A percentile compares a stretch with the other conserved stretches of the same genome.
Conservation (phyloP, 2,113 vertebrate genomes). For the Campylomormyrus tamandua region DNA sequence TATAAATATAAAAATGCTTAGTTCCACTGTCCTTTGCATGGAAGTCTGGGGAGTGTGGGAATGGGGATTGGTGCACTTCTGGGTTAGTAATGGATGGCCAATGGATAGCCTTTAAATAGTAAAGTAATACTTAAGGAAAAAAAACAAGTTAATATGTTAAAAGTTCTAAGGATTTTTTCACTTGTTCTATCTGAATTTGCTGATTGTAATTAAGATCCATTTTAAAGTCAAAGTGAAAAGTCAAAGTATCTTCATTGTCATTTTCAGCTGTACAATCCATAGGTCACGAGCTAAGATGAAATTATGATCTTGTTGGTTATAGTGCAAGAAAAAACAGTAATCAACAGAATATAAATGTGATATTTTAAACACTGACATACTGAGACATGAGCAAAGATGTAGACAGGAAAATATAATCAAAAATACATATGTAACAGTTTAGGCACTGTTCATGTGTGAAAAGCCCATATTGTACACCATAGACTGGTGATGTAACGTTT, state of each 20-base stretch:
- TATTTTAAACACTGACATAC: not conserved
- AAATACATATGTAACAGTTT: not conserved
- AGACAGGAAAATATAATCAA: not conserved
- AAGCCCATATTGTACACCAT: not conserved
- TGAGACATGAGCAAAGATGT: not conserved
- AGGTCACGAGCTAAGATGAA: not conserved
- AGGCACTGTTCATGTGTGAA: not conserved
- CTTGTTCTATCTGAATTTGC: conserved; percentile 93
- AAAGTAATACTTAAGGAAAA: not conserved
- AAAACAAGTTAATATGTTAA: not conserved
- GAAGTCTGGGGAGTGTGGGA: too few relatives aligned
- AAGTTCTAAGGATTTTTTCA: conserved; percentile 36
- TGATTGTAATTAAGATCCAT: conserved; percentile 98
- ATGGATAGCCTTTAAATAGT: not conserved
- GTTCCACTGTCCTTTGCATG: too few relatives aligned
- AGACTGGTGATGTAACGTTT: not conserved
- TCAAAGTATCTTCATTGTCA: not conserved
- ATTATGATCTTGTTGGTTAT: not conserved
- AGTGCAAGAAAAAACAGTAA: not conserved
- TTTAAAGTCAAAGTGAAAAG: not conserved
- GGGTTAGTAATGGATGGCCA: not conserved
- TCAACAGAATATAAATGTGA: not conserved
- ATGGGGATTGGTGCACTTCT: too few relatives aligned
- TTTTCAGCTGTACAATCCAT: not conserved
- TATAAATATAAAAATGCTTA: too few relatives aligned